Conservation (phyloP, 92 coral and sea anemone species). For the Virgularia gustaviana region DNA sequence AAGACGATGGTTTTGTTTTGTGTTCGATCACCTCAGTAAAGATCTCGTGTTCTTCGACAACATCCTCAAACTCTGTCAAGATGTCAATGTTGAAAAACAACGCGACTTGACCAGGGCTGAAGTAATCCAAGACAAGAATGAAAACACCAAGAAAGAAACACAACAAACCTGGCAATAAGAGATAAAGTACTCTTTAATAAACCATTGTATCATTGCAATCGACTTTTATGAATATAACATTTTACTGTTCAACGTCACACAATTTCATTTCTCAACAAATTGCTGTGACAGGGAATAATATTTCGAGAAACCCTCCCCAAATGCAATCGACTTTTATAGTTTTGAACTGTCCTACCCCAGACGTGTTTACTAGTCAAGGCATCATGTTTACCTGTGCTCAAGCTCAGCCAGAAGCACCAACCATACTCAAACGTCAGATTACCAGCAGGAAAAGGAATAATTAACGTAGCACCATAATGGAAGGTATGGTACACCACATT, state of each 20-base stretch:
- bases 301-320: too few species aligned
- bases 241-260: too few species aligned
- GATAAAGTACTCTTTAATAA: neutral
- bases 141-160: slow-evolving; percentile 26
- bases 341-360: too few species aligned
- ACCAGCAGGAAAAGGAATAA: slow-evolving; percentile 15
- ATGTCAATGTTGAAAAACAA: slow-evolving; percentile 29
- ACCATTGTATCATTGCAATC: too few species aligned
- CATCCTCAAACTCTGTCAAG: slow-evolving; percentile 31
- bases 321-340: too few species aligned
- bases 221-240: too few species aligned
- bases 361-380: too few species aligned
- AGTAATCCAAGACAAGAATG: slow-evolving; percentile 17
- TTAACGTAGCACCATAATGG: slow-evolving; percentile 1
- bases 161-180: slow-evolving; percentile 15
- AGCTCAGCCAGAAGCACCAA: slow-evolving; percentile 38
- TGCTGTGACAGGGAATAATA: too few species aligned
- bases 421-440: slow-evolving; percentile 8
- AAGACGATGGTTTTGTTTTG: too few species aligned
- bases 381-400: slow-evolving; percentile 15
- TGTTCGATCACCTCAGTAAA: too few species aligned
- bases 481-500: slow-evolving; percentile 6
- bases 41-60: slow-evolving; percentile 25
- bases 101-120: slow-evolving; percentile 27
- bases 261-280: too few species aligned